Conservation (phyloP, 2,113 vertebrate species). For the Onychostoma macrolepis region DNA sequence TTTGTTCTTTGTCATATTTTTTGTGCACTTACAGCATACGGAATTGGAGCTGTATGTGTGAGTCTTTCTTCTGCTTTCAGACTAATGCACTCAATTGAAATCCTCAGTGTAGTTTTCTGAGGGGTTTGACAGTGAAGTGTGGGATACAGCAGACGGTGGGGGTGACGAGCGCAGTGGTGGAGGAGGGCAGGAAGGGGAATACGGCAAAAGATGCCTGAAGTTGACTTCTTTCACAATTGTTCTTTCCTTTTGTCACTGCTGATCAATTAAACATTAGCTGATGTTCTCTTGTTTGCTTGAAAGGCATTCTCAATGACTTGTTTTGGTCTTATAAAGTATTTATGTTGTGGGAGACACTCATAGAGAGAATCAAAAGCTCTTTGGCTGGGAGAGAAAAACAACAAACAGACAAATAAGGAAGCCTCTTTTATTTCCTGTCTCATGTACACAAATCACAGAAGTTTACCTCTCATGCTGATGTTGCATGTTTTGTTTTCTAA, state of each 20-base stretch:
- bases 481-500: slow-evolving; percentile 7
- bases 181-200: slow-evolving; percentile 74
- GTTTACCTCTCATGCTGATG: slow-evolving; percentile 53
- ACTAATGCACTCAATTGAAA: slow-evolving; percentile 67
- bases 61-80: slow-evolving; percentile 51
- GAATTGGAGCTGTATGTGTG: neutral
- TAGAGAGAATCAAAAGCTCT: slow-evolving; percentile 62
- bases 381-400: slow-evolving; percentile 49
- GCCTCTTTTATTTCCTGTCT: slow-evolving; percentile 61
- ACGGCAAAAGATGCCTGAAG: slow-evolving; percentile 70
- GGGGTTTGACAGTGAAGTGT: slow-evolving; percentile 66
- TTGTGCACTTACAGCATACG: neutral
- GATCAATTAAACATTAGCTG: slow-evolving; percentile 82
- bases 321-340: slow-evolving; percentile 75
- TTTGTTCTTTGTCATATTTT: slow-evolving; percentile 19
- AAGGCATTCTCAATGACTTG: slow-evolving; percentile 69
- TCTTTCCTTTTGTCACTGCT: slow-evolving; percentile 78
- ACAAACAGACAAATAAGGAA: slow-evolving; percentile 68
- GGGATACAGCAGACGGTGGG: slow-evolving; percentile 63
- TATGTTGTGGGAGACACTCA: slow-evolving; percentile 65
- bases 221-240: slow-evolving; percentile 74
- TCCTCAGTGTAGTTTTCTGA: slow-evolving; percentile 62
- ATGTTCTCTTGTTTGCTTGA: slow-evolving; percentile 71
- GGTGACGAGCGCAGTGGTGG: slow-evolving; percentile 64
- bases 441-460: slow-evolving; percentile 54